Base-by-base conservation (phyloP, 2,888 invertebrate species). In the Andrena chrysosceles region DNA sequence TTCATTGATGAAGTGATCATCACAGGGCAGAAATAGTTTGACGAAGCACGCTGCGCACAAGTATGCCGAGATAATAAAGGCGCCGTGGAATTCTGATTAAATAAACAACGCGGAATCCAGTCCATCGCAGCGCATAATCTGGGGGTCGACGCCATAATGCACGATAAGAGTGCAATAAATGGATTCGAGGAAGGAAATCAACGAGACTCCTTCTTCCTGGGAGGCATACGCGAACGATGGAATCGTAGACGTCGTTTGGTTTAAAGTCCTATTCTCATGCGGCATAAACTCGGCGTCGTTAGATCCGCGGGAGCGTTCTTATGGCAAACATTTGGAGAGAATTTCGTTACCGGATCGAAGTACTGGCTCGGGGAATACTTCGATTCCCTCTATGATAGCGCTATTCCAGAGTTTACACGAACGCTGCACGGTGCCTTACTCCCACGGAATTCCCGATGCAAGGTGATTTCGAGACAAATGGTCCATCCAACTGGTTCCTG, bases 261-360 rank as follows among this genome's bases (percentile, higher is more conserved):
- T 74, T 82, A 81, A 71, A 81, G 71, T 72, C 75, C 81, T 64
- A 81, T 75, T 82, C 71, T 82, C 67, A 68, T 75, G 68, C 71
- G 35, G 63, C 63, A 56, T 75, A 81, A 81, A 82, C 60, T 70
- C 74, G 54, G 20, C 31, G 66, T 82, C 80, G 81, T 80, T 70
- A 80, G 74, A 81, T 69, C 66, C 73, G 59, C 16, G 16, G 56
- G 26, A 68, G 8, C 60, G 63, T 81, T 79, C 82, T 75, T 81
- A 75, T 16, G 68, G 81, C 63, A 63, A 71, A 68, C 75, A 68
- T 71, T 82, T 71, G 56, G 26, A 59, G 66, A 68, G 63, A 81
- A 67, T 75, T 81, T 62, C 81, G 71, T 67, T 81, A 56, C 26
- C 23, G 42, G 62, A 81, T 82, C 82, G 63, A 75, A 71, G 42